Evolutionary conservation across 2,797 vertebrate species (phyloP).

Genomic region (Pangasius mekongensis): DNA sequence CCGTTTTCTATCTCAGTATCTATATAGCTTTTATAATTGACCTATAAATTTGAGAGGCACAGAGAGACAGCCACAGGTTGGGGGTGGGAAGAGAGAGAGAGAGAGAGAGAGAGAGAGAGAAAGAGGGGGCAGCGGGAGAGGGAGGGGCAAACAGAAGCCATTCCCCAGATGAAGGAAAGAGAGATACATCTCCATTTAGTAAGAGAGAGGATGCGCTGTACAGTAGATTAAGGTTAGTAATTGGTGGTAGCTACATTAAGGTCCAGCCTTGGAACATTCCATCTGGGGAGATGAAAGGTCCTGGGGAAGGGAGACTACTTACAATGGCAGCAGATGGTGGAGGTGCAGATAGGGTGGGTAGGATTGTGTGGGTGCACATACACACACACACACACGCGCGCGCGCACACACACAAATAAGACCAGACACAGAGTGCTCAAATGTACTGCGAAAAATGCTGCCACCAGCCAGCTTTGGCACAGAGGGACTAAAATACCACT

Average conservation of each 20-base stretch:
- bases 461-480: conserved; percentile 59
- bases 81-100: conserved; percentile 22
- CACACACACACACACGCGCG: conserved; percentile 66
- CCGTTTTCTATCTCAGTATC: conserved; percentile 13
- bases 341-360: conserved; percentile 66
- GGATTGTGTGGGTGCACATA: conserved; percentile 43
- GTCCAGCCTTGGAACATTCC: conserved; percentile 94
- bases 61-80: conserved; percentile 77
- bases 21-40: conserved; percentile 79
- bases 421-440: conserved; percentile 71
- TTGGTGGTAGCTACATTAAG: conserved; percentile 76
- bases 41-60: conserved; percentile 81
- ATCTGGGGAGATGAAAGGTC: conserved; percentile 74
- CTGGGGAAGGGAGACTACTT: conserved; percentile 84
- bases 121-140: conserved; percentile 2
- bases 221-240: conserved; percentile 71
- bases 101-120: conserved; percentile 42
- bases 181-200: conserved; percentile 28
- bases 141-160: conserved; percentile 33
- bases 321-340: conserved; percentile 95
- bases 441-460: conserved; percentile 83
- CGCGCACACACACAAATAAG: conserved; percentile 72
- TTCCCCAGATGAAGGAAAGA: conserved; percentile 17
- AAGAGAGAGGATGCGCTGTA: conserved; percentile 38
- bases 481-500: conserved; percentile 60